Base-by-base conservation (phyloP, 2,888 invertebrate species). In the Rapana venosa region DNA sequence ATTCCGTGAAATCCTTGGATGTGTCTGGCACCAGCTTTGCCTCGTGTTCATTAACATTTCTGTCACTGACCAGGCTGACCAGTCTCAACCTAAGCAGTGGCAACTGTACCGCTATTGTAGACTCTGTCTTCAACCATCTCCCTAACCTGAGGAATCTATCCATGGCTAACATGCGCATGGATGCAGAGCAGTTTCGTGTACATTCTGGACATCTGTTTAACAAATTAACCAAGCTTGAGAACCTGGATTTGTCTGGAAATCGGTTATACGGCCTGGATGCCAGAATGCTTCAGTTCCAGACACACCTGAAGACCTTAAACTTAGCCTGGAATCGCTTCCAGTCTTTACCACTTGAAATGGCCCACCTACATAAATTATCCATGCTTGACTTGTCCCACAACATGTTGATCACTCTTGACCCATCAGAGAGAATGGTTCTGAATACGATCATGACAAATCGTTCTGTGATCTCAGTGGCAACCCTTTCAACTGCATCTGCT, bases 1-100 rank as follows among this genome's bases (percentile, higher is more conserved):
- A 74, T n/a, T 74, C 74, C n/a, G n/a, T 74, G 6, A 11, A n/a
- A 11, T 74, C 74, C 22, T 6, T 74, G 74, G 74, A 74, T 74
- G 74, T 74, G 74, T 74, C 74, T n/a, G 11, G n/a, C 74, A 74
- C 74, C 74, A 74, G n/a, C 74, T 74, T 74, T 74, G 74, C 74
- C n/a, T 26, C n/a, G 4, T 74, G 74, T 0, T 74, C 74, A 26
- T 26, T 74, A 5, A 74, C 74, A 4, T 74, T 74, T n/a, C n/a
- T 74, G 8, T 22, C 26, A 74, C n/a, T 74, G n/a, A n/a, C 22
- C 13, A n/a, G 74, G 26, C n/a, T 74, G 74, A n/a, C 26, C n/a
- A 74, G 74, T n/a, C n/a, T 74, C 26, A n/a, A 74, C n/a, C 8
- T 74, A 22, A 74, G n/a, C n/a, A n/a, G 74, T n/a, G 74, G 74